Percentiles rank a stretch among this genome's conserved stretches.
Evolutionary conservation across 2,797 vertebrate species (phyloP).

Genomic region (Cynopterus sphinx): DNA sequence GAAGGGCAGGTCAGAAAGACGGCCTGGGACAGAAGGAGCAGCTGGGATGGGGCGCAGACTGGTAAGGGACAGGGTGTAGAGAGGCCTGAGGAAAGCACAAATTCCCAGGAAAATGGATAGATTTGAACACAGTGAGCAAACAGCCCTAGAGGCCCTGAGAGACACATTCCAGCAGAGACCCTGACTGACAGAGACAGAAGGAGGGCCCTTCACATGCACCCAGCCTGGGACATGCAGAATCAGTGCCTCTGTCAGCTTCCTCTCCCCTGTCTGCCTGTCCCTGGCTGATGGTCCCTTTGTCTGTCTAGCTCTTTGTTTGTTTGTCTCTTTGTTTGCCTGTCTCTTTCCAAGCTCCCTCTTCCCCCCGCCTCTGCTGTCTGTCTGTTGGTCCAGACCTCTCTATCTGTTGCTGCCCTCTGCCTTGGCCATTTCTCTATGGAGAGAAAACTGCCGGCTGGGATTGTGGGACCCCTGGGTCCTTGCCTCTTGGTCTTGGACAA

Average conservation of each 20-base stretch:
- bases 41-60: background rate
- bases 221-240: rapidly evolving
- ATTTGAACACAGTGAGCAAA: background rate
- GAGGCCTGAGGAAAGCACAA: background rate
- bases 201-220: background rate
- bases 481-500: background rate
- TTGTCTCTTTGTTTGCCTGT: constrained; percentile 67
- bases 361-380: background rate
- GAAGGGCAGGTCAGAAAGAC: background rate
- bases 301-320: constrained; percentile 76
- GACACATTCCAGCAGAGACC: constrained; percentile 26
- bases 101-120: background rate
- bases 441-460: background rate
- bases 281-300: constrained; percentile 59
- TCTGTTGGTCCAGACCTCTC: background rate
- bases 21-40: background rate
- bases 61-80: background rate
- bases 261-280: constrained; percentile 28
- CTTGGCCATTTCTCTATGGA: background rate
- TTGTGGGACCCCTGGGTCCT: background rate
- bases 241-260: background rate
- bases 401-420: background rate
- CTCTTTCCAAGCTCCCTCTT: background rate
- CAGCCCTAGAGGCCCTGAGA: background rate
- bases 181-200: constrained; percentile 35